Conservation (phyloP, 37 sponge, comb jelly and placozoan genomes). For the Haliclona indistincta region DNA sequence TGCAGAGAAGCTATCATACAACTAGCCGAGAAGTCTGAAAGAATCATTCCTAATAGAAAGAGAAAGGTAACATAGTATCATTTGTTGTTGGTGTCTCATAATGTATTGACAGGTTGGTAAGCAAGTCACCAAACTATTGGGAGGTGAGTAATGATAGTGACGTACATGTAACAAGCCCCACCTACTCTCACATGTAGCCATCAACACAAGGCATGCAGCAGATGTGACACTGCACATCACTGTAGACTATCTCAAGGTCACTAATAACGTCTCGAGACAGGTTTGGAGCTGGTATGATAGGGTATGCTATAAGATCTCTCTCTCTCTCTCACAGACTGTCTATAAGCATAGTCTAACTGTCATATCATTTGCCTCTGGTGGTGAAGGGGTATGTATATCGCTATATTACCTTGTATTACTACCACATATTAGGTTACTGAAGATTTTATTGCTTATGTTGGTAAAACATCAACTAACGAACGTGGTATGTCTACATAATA, state of each 20-base stretch:
- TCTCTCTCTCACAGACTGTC: background rate
- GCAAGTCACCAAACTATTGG: background rate
- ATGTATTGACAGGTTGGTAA: no score
- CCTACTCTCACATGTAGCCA: conserved; percentile 7
- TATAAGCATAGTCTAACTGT: conserved; percentile 68
- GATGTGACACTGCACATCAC: conserved; percentile 60
- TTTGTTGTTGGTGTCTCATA: no score
- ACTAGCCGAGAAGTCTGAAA: conserved; percentile 59
- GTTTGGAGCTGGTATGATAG: background rate
- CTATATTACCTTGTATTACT: background rate
- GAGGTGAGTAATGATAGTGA: background rate
- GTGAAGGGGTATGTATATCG: conserved; percentile 80
- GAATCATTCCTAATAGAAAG: conserved; percentile 40
- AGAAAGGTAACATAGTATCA: conserved; percentile 47
- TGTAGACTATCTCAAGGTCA: conserved; percentile 69
- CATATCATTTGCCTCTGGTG: conserved; percentile 90
- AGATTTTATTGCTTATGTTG: conserved; percentile 84
- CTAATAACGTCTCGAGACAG: conserved; percentile 5
- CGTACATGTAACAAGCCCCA: background rate
- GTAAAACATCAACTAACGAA: conserved; percentile 71
- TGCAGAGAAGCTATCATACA: conserved; percentile 72
- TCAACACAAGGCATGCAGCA: conserved; percentile 42
- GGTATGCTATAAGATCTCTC: background rate
- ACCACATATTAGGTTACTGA: conserved; percentile 34
- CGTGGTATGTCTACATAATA: conserved; percentile 43